Evolutionary conservation across 2,113 vertebrate genomes (phyloP).

Genomic region (Sphaerodactylus townsendi): DNA sequence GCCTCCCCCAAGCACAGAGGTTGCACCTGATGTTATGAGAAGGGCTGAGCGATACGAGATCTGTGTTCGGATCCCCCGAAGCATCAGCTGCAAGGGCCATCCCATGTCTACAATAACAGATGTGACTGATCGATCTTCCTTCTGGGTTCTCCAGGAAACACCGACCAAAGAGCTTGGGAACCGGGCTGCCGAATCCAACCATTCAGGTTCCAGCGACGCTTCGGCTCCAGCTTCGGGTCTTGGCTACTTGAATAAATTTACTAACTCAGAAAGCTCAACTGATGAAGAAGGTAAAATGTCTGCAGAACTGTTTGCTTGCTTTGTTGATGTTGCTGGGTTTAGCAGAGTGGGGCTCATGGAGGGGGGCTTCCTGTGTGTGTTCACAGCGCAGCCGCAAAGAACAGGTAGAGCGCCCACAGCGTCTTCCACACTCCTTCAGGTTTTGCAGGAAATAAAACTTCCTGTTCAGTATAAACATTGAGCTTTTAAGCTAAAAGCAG

Average conservation of each 20-base stretch:
- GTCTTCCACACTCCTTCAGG: too few species aligned
- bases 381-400: too few species aligned
- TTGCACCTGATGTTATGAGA: too few species aligned
- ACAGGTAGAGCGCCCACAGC: too few species aligned
- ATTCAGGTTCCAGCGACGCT: constrained; percentile 74
- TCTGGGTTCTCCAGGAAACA: constrained; percentile 83
- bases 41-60: too few species aligned
- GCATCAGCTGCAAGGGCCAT: not conserved
- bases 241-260: constrained; percentile 83
- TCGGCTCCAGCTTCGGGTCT: constrained; percentile 66
- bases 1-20: too few species aligned
- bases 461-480: not conserved
- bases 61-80: too few species aligned
- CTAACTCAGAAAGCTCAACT: constrained; percentile 95
- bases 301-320: not conserved
- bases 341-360: too few species aligned
- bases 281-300: constrained; percentile 95
- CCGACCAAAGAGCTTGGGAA: constrained; percentile 93
- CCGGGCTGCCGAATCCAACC: constrained; percentile 73
- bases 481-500: not conserved
- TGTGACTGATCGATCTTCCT: not conserved
- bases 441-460: not conserved
- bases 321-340: not conserved
- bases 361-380: too few species aligned
- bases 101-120: accelerated